Percentiles rank a stretch among this genome's conserved stretches.
Evolutionary conservation across 2,113 vertebrate species (phyloP).

Genomic region (Herpailurus yagouaroundi): DNA sequence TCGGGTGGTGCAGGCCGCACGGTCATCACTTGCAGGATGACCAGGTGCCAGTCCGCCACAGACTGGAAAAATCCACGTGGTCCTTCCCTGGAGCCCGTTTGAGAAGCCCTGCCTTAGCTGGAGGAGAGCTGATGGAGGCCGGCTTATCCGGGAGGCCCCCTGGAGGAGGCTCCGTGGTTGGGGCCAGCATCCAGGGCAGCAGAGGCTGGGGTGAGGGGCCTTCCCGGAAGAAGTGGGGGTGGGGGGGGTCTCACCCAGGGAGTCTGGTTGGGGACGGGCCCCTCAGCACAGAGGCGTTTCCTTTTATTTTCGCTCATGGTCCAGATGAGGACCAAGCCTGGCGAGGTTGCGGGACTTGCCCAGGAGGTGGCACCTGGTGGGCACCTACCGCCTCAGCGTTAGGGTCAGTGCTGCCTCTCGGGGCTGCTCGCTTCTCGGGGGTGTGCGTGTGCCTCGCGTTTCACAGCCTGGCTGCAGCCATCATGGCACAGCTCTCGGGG

Average conservation of each 20-base stretch:
- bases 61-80: not conserved
- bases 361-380: not conserved
- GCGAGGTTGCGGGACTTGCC: not conserved
- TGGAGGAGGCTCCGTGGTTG: not conserved
- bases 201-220: too few relatives aligned
- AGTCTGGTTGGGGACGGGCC: not conserved
- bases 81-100: not conserved
- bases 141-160: not conserved
- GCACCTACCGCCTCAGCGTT: not conserved
- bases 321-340: not conserved
- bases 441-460: accelerated
- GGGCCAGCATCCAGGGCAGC: not conserved
- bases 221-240: not conserved
- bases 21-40: not conserved
- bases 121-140: not conserved
- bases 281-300: not conserved
- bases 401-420: not conserved
- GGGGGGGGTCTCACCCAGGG: not conserved
- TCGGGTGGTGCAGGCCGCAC: not conserved
- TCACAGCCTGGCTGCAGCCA: not conserved
- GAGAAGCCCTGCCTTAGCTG: not conserved
- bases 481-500: too few relatives aligned
- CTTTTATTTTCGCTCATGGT: not conserved
- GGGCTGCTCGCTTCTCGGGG: not conserved
- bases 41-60: not conserved